Conservation (phyloP, 2,888 invertebrate species). For the Formica aserva region DNA sequence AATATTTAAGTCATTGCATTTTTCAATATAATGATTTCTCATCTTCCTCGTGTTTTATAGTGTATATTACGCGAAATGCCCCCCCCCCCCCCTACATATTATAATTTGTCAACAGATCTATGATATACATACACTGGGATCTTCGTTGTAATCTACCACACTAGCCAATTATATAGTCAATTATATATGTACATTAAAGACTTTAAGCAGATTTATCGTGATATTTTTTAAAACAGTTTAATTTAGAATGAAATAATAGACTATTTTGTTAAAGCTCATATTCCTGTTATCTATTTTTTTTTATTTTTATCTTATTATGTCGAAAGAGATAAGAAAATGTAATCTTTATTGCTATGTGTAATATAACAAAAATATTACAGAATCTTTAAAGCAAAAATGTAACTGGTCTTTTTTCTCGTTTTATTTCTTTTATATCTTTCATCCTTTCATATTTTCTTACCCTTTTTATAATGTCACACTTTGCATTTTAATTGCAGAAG, state of each 20-base stretch:
- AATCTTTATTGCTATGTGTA: slow-evolving; percentile 31
- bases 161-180: slow-evolving; percentile 51
- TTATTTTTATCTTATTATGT: slow-evolving; percentile 21
- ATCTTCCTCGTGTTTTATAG: slow-evolving; percentile 21
- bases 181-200: slow-evolving; percentile 41
- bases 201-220: slow-evolving; percentile 29
- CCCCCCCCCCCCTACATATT: background rate
- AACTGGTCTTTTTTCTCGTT: background rate
- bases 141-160: slow-evolving; percentile 26
- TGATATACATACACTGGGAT: background rate
- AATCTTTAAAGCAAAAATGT: slow-evolving; percentile 17
- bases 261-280: slow-evolving; percentile 34
- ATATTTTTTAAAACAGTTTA: slow-evolving; percentile 45
- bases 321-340: slow-evolving; percentile 6
- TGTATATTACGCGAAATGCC: slow-evolving; percentile 5
- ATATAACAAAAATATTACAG: slow-evolving; percentile 23
- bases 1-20: slow-evolving; percentile 7
- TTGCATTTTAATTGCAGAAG: background rate
- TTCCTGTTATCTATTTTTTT: slow-evolving; percentile 12
- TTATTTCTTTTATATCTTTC: background rate
- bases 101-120: background rate
- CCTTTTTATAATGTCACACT: background rate
- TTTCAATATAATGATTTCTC: slow-evolving; percentile 30
- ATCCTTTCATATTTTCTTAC: slow-evolving; percentile 2
- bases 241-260: slow-evolving; percentile 24